These are phyloP conservation scores for Tangachromis dhanisi DNA, from an alignment of 2,113 vertebrate genomes.

Conservation along the genomic window DNA sequence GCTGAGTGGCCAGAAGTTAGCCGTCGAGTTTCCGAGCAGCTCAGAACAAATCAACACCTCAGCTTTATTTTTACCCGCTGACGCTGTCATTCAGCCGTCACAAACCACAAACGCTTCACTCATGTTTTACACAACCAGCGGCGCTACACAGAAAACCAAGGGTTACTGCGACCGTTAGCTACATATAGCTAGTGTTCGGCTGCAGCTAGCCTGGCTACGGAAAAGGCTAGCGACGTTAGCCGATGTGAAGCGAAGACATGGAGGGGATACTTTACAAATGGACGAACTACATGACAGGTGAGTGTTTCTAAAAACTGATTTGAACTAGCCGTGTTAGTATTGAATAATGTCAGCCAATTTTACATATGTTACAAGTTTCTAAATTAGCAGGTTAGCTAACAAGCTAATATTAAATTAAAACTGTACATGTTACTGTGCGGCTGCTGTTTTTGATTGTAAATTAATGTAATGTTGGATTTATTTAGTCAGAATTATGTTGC, in stretches of 20 bases:
- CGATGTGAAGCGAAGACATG: slow-evolving; percentile 64
- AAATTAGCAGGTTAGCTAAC: not conserved
- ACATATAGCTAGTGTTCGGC: not conserved
- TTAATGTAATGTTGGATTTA: not conserved
- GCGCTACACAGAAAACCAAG: not conserved
- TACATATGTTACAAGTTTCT: not conserved
- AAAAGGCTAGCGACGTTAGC: not conserved
- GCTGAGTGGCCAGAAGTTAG: not conserved
- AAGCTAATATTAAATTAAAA: not conserved
- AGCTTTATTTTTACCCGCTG: not conserved
- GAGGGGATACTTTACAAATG: slow-evolving; percentile 93
- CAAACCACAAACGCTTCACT: not conserved
- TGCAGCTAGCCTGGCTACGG: not conserved
- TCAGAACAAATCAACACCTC: not conserved
- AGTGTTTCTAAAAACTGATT: slow-evolving; percentile 1
- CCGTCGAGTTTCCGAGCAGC: not conserved
- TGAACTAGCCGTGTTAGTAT: not conserved
- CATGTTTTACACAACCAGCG: not conserved
- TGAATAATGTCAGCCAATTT: not conserved
- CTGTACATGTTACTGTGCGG: not conserved
- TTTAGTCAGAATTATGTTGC: not conserved
- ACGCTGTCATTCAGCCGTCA: not conserved
- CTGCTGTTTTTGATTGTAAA: not conserved
- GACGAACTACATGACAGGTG: slow-evolving; percentile 97
- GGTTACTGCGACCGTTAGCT: not conserved